Percentiles rank a stretch among this genome's conserved stretches.
Evolutionary conservation across 2,113 vertebrate genomes (phyloP).

Genomic region (Psophia crepitans): DNA sequence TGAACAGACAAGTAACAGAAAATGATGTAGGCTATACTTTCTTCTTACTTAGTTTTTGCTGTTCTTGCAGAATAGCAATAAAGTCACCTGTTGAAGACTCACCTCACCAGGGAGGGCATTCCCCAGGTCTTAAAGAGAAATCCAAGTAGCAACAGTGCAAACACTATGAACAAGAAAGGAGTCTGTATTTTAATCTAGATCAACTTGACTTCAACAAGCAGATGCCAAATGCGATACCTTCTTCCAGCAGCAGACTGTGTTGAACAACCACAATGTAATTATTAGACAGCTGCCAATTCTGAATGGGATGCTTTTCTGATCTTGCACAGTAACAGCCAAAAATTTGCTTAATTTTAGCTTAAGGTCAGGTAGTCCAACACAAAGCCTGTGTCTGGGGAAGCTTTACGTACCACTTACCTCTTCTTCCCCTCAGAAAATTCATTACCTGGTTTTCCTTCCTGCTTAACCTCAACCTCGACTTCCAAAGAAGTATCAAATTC

Average conservation of each 20-base stretch:
- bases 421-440: constrained; percentile 42
- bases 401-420: constrained; percentile 6
- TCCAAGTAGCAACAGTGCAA: not conserved
- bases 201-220: not conserved
- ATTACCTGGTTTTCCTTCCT: constrained; percentile 60
- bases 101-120: not conserved
- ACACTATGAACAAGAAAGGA: not conserved
- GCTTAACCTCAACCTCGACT: constrained; percentile 12
- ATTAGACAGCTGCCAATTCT: not conserved
- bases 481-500: constrained; percentile 39
- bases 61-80: not conserved
- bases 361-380: constrained; percentile 25
- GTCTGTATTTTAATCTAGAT: not conserved
- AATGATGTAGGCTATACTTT: not conserved
- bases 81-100: not conserved
- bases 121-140: not conserved
- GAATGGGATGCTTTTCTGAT: not conserved
- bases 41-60: not conserved
- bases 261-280: not conserved
- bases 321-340: not conserved
- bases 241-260: not conserved
- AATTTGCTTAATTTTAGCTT: constrained; percentile 12
- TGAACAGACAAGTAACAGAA: not conserved
- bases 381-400: not conserved
- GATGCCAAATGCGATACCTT: not conserved